Conservation (phyloP, 2,797 vertebrate species). For the Sebastolobus alascanus region DNA sequence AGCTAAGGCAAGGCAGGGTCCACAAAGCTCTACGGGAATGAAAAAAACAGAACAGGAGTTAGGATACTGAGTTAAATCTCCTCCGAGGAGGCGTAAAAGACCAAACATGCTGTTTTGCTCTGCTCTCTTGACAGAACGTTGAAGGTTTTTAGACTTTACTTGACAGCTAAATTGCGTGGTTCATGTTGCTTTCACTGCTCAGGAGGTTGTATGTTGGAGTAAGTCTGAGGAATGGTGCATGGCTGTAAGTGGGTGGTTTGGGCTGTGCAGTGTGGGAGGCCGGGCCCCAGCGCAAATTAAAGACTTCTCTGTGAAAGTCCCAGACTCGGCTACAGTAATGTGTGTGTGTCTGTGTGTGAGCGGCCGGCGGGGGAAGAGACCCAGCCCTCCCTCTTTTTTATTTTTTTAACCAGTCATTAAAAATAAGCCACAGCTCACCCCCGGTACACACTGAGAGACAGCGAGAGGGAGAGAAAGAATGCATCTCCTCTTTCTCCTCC, state of each 20-base stretch:
- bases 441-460: constrained; percentile 74
- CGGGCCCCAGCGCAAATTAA: constrained; percentile 82
- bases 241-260: constrained; percentile 82
- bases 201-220: constrained; percentile 43
- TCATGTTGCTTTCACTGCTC: constrained; percentile 65
- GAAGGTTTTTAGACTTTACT: constrained; percentile 44
- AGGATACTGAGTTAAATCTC: constrained; percentile 42
- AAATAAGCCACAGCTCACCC: constrained; percentile 79
- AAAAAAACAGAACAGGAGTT: constrained; percentile 62
- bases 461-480: constrained; percentile 76
- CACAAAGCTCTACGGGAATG: constrained; percentile 53
- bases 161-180: constrained; percentile 66
- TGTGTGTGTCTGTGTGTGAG: constrained; percentile 58
- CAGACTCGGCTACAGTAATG: constrained; percentile 76
- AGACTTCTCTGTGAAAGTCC: constrained; percentile 84
- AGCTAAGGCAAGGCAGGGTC: constrained; percentile 73
- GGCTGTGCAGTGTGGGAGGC: constrained; percentile 82
- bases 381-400: constrained; percentile 47
- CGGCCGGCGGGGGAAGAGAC: constrained; percentile 57
- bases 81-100: constrained; percentile 12
- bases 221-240: constrained; percentile 67
- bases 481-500: constrained; percentile 75
- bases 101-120: constrained; percentile 25
- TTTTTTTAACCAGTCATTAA: constrained; percentile 80
- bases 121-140: constrained; percentile 36